These are phyloP conservation scores for Mythimna lalbum DNA, from an alignment of 2,888 invertebrate species.

Conservation along the genomic window DNA sequence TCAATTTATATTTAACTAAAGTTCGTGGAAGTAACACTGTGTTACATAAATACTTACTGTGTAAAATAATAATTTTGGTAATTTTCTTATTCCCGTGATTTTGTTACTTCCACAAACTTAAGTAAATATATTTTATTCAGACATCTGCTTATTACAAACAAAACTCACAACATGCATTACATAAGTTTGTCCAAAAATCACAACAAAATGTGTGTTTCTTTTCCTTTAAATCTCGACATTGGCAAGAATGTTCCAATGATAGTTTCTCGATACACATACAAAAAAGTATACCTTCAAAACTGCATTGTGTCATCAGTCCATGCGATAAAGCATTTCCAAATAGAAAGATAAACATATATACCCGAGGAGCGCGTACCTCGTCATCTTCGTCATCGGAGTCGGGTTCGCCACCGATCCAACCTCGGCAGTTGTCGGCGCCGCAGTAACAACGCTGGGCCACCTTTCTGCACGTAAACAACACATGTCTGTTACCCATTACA, in stretches of 20 bases:
- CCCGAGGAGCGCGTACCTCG: conserved; percentile 74
- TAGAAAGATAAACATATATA: conserved; percentile 45
- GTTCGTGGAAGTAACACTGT: too few species aligned
- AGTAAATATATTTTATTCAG: too few species aligned
- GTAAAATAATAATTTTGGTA: too few species aligned
- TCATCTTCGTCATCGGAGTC: conserved; percentile 90
- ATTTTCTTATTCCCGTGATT: too few species aligned
- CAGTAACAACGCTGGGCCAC: conserved; percentile 99
- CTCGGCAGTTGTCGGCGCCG: conserved; percentile 96
- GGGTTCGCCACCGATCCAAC: conserved; percentile 98
- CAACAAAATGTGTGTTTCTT: background rate
- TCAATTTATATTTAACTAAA: too few species aligned
- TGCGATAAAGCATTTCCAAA: conserved; percentile 35
- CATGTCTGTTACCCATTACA: conserved; percentile 58
- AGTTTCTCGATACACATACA: conserved; percentile 32
- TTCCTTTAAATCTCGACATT: background rate
- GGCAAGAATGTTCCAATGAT: conserved; percentile 2
- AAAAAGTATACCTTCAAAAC: conserved; percentile 31
- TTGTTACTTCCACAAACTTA: too few species aligned
- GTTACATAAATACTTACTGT: too few species aligned
- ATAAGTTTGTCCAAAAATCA: background rate
- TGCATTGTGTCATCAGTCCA: conserved; percentile 16
- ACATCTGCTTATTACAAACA: background rate
- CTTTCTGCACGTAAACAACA: conserved; percentile 91
- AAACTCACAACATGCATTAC: conserved; percentile 11